Evolutionary conservation across 2,113 vertebrate genomes (phyloP).

Genomic region (Egretta garzetta): DNA sequence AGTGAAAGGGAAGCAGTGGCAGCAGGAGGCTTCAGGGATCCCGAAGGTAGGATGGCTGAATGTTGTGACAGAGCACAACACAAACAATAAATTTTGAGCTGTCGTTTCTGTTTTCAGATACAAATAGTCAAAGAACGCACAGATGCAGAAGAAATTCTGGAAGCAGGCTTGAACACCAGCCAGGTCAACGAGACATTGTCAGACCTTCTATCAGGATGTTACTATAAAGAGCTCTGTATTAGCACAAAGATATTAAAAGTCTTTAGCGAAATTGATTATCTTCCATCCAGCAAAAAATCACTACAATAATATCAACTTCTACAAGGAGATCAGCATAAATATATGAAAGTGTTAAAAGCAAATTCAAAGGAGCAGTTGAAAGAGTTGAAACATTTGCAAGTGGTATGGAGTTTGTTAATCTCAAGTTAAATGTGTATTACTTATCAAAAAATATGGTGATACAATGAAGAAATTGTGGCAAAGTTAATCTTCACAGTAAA

Average conservation of each 20-base stretch:
- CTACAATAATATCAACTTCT: neutral
- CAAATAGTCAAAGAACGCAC: neutral
- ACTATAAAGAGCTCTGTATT: neutral
- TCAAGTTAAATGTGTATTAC: neutral
- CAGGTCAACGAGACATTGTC: neutral
- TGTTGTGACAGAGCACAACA: rapidly evolving
- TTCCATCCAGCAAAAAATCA: neutral
- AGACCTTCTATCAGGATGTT: neutral
- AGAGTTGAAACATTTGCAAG: neutral
- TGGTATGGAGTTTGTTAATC: neutral
- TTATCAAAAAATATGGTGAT: neutral
- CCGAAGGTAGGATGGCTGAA: neutral
- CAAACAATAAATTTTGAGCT: neutral
- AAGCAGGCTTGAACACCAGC: neutral
- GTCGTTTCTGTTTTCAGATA: neutral
- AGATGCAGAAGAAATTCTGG: neutral
- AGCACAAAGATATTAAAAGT: neutral
- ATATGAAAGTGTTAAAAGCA: neutral
- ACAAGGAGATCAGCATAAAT: neutral
- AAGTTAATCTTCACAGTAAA: neutral
- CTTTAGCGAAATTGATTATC: neutral
- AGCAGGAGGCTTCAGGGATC: neutral
- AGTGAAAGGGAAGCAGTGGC: neutral
- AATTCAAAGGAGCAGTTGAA: neutral
- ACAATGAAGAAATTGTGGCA: neutral